phyloP scores from a whole-genome alignment of 2,797 vertebrate species.

The Syngnathus acus region DNA sequence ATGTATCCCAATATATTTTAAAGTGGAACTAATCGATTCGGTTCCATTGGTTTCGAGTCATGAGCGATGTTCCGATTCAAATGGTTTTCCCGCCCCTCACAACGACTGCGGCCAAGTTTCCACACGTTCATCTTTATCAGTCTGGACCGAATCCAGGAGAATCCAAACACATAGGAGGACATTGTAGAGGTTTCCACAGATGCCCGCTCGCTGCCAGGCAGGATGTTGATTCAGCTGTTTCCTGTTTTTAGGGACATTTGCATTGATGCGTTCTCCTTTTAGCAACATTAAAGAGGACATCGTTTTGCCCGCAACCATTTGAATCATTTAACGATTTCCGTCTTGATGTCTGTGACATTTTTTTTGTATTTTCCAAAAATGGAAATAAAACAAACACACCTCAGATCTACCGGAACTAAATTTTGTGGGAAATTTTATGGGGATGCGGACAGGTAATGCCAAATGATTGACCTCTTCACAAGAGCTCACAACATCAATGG shows the following conservation, averaged over 20 bases:
- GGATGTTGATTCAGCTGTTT: constrained; percentile 76
- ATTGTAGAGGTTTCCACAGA: constrained; percentile 50
- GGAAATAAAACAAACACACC: too few species aligned
- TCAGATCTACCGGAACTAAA: background rate
- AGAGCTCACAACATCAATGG: background rate
- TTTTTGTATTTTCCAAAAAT: background rate
- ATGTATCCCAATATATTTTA: too few species aligned
- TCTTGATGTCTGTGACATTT: background rate
- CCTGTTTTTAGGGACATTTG: constrained; percentile 53
- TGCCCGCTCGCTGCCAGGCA: constrained; percentile 32
- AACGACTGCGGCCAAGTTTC: background rate
- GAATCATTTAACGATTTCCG: background rate
- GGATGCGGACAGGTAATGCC: too few species aligned
- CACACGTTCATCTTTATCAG: background rate
- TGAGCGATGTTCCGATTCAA: too few species aligned
- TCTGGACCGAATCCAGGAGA: constrained; percentile 44
- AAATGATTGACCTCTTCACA: background rate
- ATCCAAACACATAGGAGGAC: constrained; percentile 41
- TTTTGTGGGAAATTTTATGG: too few species aligned
- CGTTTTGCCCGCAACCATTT: background rate
- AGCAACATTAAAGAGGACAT: background rate
- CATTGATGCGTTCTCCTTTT: background rate
- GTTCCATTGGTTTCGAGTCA: too few species aligned
- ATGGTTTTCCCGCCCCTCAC: too few species aligned
- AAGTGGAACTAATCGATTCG: too few species aligned